Base-by-base conservation (phyloP, 2,113 vertebrate genomes). In the Pagrus major region DNA sequence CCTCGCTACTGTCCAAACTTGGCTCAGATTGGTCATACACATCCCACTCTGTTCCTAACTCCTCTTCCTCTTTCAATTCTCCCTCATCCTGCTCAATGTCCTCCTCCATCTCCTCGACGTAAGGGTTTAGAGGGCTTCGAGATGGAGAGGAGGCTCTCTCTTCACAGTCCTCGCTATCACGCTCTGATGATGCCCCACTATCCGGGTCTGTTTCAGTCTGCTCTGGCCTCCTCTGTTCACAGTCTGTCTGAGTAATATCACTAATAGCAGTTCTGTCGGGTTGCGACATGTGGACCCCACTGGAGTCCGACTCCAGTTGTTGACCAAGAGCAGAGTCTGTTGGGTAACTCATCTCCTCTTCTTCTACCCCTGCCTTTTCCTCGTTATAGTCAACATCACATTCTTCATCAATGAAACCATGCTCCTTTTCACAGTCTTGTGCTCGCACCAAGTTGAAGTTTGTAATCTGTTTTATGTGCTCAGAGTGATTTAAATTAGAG, bases 281-380 rank as follows among this genome's bases (percentile, higher is more conserved):
- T 1, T 90, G 93, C 51, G 89, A 92, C 54, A 80, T 77, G 71
- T 86, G 87, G 81, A 90, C 84, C 6, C 92, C 94, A 29, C 94
- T 94, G n/a, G 93, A 94, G 73, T 94, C 93, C 0, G 94, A 95
- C 74, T 94, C 93, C 27, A 87, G 79, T 31, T 86, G 87, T 39
- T 70, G 89, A 46, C 90, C 86, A 0, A 92, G 78, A 80, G 91
- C 89, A 29, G 90, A 90, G 78, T 93, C 92, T 42, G 90, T 86
- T 16, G 77, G 86, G 69, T 25, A 90, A 78, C 90, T 92, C n/a
- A 8, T 55, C 51, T 92, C 86, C 11, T 93, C 91, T 21, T 87
- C 87, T n/a, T 87, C 88, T 9, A 51, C 5, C 27, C 71, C 81
- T 10, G 42, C 54, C 20, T 90, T 83, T 2, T 59, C 61, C 39